Evolutionary conservation across 2,113 vertebrate species (phyloP).

Genomic region (Leptobrachium ailaonicum): DNA sequence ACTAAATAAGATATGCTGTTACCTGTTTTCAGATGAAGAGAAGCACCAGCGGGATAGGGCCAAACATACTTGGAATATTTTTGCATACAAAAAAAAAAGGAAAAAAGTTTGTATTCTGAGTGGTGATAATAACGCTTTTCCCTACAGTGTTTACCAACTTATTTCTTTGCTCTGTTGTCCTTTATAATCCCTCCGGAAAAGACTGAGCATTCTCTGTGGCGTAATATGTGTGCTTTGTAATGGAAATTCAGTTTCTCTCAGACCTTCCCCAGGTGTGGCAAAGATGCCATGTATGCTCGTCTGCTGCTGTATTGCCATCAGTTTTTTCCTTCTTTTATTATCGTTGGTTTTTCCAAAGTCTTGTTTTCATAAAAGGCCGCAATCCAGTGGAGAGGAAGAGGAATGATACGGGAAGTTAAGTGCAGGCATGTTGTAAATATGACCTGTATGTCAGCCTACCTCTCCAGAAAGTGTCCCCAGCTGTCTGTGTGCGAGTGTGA

Average conservation of each 20-base stretch:
- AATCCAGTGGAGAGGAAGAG: no score
- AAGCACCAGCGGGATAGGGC: no score
- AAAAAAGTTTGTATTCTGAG: no score
- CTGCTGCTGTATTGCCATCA: not conserved
- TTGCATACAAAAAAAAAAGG: no score
- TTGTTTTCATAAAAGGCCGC: not conserved
- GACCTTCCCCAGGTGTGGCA: not conserved
- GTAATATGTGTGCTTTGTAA: not conserved
- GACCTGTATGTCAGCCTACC: not conserved
- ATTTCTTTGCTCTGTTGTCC: not conserved
- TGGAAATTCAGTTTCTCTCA: not conserved
- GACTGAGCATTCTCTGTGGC: not conserved
- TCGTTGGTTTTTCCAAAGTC: not conserved
- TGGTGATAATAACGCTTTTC: no score
- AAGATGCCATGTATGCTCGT: not conserved
- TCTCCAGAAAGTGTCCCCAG: not conserved
- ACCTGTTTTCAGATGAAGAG: no score
- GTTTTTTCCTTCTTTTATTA: not conserved
- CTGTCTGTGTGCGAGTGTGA: not conserved
- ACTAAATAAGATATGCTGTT: no score
- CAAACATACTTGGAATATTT: no score
- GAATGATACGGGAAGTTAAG: no score
- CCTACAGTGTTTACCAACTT: no score
- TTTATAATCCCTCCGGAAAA: not conserved
- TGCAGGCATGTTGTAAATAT: not conserved